Evolutionary conservation across 1,140 invertebrate genomes (phyloP).

Genomic region (Conus ventricosus): DNA sequence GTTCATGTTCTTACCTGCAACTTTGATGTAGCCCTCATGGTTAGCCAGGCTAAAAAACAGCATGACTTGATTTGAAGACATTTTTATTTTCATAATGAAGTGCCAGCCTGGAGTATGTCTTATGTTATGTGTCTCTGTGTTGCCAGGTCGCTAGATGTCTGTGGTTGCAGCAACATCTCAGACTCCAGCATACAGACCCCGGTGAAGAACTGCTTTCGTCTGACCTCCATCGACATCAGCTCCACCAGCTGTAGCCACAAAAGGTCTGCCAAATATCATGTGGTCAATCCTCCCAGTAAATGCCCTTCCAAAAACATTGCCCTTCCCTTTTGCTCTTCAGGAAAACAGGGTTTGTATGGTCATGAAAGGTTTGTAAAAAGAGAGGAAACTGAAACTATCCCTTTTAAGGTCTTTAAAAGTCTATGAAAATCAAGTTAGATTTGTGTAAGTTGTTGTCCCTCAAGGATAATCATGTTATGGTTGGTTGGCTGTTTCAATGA

Average conservation of each 20-base stretch:
- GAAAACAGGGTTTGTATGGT: not conserved
- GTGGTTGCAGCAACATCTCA: slow-evolving; percentile 69
- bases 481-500: no score
- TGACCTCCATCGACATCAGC: slow-evolving; percentile 70
- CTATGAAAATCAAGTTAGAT: no score
- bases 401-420: no score
- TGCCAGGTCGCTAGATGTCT: slow-evolving; percentile 68
- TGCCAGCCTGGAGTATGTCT: no score
- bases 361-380: not conserved
- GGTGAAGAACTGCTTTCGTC: slow-evolving; percentile 66
- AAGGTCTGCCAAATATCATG: slow-evolving; percentile 53
- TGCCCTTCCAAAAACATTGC: not conserved
- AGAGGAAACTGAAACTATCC: not conserved
- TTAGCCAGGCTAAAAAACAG: no score
- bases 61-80: no score
- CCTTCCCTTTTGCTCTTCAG: not conserved
- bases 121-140: no score
- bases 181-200: slow-evolving; percentile 65
- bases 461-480: no score
- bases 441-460: no score
- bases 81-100: no score
- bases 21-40: no score
- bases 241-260: slow-evolving; percentile 68
- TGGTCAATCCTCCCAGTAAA: not conserved
- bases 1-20: no score